These are phyloP conservation scores for Alaudala cheleensis DNA, from an alignment of 2,113 vertebrate genomes.

Conservation along the genomic window DNA sequence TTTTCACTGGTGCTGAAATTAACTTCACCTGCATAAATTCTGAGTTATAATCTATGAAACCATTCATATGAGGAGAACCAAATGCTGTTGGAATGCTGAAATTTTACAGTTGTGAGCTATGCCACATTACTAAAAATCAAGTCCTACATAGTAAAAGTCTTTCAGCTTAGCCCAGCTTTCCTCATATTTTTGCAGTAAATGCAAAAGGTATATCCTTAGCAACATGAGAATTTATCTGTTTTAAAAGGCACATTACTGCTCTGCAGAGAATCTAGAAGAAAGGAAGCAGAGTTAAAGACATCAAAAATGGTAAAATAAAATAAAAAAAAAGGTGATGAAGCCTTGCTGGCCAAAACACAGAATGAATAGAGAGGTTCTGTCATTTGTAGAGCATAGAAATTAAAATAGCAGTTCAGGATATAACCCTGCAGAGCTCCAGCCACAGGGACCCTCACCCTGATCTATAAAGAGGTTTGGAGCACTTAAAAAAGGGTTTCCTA, in stretches of 20 bases:
- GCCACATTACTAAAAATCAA: not conserved
- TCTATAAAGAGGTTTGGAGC: not conserved
- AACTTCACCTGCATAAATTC: slow-evolving; percentile 24
- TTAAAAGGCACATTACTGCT: not conserved
- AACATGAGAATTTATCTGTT: not conserved
- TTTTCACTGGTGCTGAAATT: not conserved
- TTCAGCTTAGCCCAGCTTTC: not conserved
- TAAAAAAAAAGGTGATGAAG: not conserved
- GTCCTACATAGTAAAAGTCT: not conserved
- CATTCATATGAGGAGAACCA: not conserved
- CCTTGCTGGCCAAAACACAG: not conserved
- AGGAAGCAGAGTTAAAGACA: not conserved
- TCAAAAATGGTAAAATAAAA: not conserved
- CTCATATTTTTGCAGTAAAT: not conserved
- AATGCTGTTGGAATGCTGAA: not conserved
- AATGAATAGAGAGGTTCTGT: not conserved
- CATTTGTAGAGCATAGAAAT: not conserved
- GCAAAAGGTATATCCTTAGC: not conserved
- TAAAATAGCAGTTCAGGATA: not conserved
- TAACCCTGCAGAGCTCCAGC: not conserved
- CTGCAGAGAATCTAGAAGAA: not conserved
- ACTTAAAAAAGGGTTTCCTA: not conserved
- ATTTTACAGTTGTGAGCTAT: not conserved
- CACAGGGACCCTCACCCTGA: not conserved
- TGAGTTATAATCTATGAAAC: not conserved